Evolutionary conservation across 2,113 vertebrate species (phyloP), one percentile per base, ranked within the genome.

Genomic region (Petromus typicus): DNA sequence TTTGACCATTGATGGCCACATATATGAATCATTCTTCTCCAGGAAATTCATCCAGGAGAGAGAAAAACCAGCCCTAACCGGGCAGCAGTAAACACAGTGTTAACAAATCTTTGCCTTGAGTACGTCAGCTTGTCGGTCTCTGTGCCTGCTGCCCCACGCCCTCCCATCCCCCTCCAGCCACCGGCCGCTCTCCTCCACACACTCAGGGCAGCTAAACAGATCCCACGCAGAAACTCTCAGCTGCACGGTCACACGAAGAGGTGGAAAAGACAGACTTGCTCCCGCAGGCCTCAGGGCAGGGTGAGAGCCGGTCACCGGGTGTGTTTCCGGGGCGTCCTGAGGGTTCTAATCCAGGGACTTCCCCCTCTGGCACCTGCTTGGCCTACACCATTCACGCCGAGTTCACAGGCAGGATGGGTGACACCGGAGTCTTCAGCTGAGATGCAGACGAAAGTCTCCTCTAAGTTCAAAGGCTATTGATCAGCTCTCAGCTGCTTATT

Each of bases 391-490:
- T 56, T 78, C n/a, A 22, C 30, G 45, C 2, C 34, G 2, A 48
- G 17, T 79, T 64, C 37, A 11, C 17, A 64, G 88, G 20, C 43
- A 75, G 71, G 23, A 45, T 73, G 61, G 27, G 85, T 61, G 20
- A 73, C 45, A 90, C 61, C 73, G 59, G 85, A 84, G 59, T 14
- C 27, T 93, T 82, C 32, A 86, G 87, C 43, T 86, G 85, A 90
- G 51, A 79, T 32, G 34, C 5, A 27, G 86, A 79, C 54, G 3
- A 56, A 94, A 82, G 75, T 81, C 23, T 79, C 78, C 63, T 23
- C n/a, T 40, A 64, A 95, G 25, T 51, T 89, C 54, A 66, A 93
- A 86, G 91, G 67, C 59, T 11, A 81, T n/a, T n/a, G n/a, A n/a
- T n/a, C n/a, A n/a, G n/a, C n/a, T n/a, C n/a, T n/a, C n/a, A n/a